phyloP scores from a whole-genome alignment of 2,888 invertebrate species.

The Microchrysa polita region DNA sequence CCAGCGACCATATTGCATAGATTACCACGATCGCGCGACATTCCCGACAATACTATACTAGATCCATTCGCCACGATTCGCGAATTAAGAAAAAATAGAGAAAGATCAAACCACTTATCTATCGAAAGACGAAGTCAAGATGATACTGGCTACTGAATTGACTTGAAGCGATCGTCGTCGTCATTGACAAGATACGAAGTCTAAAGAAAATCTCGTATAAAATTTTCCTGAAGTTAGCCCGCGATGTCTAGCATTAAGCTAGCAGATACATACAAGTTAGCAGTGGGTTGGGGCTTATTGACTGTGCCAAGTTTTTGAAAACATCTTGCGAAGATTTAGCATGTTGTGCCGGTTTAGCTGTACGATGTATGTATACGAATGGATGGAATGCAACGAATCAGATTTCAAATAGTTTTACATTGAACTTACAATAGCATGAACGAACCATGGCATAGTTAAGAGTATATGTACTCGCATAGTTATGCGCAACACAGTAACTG shows the following conservation, averaged over 20 bases:
- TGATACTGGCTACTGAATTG: constrained; percentile 26
- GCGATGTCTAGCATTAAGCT: not conserved
- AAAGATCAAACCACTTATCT: constrained; percentile 12
- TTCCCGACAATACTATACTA: not conserved
- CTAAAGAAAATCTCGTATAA: not conserved
- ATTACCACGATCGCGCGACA: not conserved
- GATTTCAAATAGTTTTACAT: constrained; percentile 19
- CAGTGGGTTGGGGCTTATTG: constrained; percentile 12
- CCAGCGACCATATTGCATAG: not conserved
- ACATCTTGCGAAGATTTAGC: constrained; percentile 24
- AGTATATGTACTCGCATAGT: too few species aligned
- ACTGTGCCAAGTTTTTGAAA: constrained; percentile 39
- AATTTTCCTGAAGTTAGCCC: constrained; percentile 2
- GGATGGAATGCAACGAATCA: not conserved
- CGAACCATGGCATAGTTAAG: too few species aligned
- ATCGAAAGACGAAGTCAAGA: constrained; percentile 32
- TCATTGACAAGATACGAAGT: not conserved
- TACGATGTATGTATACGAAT: not conserved
- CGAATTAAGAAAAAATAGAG: constrained; percentile 27
- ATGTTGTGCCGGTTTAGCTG: constrained; percentile 3
- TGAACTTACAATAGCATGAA: constrained; percentile 8
- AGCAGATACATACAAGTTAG: not conserved
- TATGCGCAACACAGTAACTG: too few species aligned
- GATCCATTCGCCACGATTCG: not conserved
- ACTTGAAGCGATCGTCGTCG: constrained; percentile 2